Percentiles rank a stretch among this genome's conserved stretches.
Conservation (phyloP, 2,113 vertebrate genomes). For the Elgaria multicarinata region DNA sequence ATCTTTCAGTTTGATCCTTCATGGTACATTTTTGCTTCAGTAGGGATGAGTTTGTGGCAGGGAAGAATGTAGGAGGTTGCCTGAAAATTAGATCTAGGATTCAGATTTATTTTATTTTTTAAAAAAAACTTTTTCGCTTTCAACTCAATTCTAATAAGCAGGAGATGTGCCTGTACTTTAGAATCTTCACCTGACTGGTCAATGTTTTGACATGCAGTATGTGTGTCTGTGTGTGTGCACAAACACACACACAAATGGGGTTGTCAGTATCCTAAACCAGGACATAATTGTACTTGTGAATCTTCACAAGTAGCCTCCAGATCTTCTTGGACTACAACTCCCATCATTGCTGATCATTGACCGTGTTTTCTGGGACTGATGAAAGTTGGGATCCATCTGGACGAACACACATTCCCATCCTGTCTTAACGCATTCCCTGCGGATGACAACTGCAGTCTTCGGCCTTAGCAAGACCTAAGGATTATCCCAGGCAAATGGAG, state of each 20-base stretch:
- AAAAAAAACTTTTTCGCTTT: neutral
- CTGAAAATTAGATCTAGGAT: neutral
- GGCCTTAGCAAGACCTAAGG: too few relatives aligned
- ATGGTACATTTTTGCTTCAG: neutral
- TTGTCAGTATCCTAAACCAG: neutral
- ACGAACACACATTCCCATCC: too few relatives aligned
- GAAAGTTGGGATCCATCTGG: too few relatives aligned
- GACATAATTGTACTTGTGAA: too few relatives aligned
- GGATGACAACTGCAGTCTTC: constrained; percentile 4
- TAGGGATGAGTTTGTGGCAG: neutral
- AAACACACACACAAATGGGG: too few relatives aligned
- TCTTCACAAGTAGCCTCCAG: too few relatives aligned
- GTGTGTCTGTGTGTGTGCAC: too few relatives aligned
- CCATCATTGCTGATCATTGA: too few relatives aligned
- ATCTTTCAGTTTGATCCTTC: rapidly evolving
- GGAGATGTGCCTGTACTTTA: neutral
- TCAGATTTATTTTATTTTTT: neutral
- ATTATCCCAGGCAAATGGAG: too few relatives aligned
- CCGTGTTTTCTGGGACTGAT: too few relatives aligned
- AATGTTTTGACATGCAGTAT: neutral
- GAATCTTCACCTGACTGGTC: neutral
- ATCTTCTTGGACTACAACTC: too few relatives aligned
- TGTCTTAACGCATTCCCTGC: neutral
- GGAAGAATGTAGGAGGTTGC: constrained; percentile 16
- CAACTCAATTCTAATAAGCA: neutral